Evolutionary conservation across 2,113 vertebrate species (phyloP).

Genomic region (Aspidoscelis tigris): DNA sequence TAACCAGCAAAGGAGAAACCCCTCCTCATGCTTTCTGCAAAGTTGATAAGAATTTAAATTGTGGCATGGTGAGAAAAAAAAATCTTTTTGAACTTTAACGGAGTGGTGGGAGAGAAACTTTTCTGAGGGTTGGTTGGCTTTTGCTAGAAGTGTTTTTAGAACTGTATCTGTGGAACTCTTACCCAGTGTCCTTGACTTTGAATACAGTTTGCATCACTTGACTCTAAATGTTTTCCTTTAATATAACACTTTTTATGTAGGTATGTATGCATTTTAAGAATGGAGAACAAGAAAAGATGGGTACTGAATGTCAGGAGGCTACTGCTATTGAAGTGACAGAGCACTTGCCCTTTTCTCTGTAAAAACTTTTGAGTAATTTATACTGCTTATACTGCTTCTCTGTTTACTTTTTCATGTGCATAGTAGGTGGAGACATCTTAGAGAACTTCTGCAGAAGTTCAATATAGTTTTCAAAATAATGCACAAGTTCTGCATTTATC

Average conservation of each 20-base stretch:
- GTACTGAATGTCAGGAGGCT: background rate
- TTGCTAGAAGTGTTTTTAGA: background rate
- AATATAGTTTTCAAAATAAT: background rate
- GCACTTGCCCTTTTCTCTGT: background rate
- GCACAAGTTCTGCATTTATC: background rate
- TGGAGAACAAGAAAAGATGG: background rate
- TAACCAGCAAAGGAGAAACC: slow-evolving; percentile 94
- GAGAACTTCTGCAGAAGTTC: background rate
- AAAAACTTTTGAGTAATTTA: background rate
- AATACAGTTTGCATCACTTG: background rate
- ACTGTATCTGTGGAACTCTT: background rate
- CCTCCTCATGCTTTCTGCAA: slow-evolving; percentile 98
- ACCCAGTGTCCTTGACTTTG: slow-evolving; percentile 5
- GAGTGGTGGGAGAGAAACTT: background rate
- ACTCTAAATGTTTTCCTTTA: slow-evolving; percentile 12
- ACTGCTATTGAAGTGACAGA: background rate
- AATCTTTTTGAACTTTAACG: background rate
- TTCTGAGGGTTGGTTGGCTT: slow-evolving; percentile 5
- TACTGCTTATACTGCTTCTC: background rate
- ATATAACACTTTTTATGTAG: background rate
- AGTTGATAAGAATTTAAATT: slow-evolving; percentile 97
- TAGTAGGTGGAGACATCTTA: background rate
- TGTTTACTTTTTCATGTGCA: background rate
- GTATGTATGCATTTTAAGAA: background rate
- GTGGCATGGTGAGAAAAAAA: slow-evolving; percentile 89